Conservation (phyloP, 2,797 vertebrate species). For the Tokudaia muenninki region DNA sequence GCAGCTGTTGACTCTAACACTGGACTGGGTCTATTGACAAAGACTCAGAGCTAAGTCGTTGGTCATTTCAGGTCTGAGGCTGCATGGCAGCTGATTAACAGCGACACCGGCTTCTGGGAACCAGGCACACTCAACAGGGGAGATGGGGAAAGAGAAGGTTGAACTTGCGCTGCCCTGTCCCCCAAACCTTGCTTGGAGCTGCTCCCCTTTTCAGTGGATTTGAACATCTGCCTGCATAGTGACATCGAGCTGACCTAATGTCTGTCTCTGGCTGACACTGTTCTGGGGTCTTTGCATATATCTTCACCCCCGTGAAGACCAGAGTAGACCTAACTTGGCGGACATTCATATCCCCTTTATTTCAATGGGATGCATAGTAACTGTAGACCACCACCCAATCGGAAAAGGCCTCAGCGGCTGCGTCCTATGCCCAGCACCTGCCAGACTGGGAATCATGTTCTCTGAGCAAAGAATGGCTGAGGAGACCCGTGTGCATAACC, state of each 20-base stretch:
- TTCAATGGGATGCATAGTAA: fast-evolving
- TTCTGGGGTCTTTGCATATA: neutral
- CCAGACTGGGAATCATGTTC: neutral
- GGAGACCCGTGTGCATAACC: neutral
- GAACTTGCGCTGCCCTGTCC: fast-evolving
- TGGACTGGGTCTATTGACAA: neutral
- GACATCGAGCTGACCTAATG: fast-evolving
- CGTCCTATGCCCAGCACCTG: fast-evolving
- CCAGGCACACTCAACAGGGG: neutral
- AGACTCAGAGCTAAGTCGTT: neutral
- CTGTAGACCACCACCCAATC: fast-evolving
- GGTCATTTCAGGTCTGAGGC: neutral
- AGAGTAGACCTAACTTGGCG: neutral
- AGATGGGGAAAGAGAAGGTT: neutral
- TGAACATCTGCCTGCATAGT: neutral
- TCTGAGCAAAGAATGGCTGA: neutral
- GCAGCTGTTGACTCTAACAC: neutral
- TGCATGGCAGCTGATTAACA: fast-evolving
- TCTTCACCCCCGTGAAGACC: neutral
- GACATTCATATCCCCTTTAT: fast-evolving
- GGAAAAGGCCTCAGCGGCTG: neutral
- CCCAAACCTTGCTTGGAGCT: neutral
- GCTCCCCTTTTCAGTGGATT: neutral
- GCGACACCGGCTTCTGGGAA: neutral
- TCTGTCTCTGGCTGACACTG: fast-evolving